These are phyloP conservation scores for Calliphora vicina DNA, from an alignment of 1,140 invertebrate species.

Conservation along the genomic window DNA sequence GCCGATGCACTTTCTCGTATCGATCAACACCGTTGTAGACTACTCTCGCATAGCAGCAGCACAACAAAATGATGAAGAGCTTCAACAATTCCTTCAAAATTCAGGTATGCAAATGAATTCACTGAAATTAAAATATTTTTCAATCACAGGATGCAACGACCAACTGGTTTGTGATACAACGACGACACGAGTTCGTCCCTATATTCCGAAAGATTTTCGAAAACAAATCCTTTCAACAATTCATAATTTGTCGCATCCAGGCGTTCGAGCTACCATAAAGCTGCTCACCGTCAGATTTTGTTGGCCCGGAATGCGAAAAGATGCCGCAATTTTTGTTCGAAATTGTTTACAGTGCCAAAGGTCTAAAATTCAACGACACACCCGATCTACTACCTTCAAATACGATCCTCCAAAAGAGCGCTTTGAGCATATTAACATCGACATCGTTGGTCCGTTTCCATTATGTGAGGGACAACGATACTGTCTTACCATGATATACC, in stretches of 20 bases:
- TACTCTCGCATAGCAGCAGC: not conserved
- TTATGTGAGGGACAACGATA: not conserved
- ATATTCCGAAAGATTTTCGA: not conserved
- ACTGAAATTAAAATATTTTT: not conserved
- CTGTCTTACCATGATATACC: slow-evolving; percentile 16
- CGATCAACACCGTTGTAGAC: not conserved
- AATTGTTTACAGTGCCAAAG: not conserved
- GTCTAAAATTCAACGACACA: no score
- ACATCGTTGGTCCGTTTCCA: slow-evolving; percentile 28
- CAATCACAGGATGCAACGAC: not conserved
- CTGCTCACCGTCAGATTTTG: not conserved
- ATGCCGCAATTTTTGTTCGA: not conserved
- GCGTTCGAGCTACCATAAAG: not conserved
- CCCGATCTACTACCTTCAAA: no score
- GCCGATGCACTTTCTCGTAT: slow-evolving; percentile 56
- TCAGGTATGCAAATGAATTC: not conserved
- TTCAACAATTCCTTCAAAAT: not conserved
- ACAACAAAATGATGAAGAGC: not conserved
- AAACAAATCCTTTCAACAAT: not conserved
- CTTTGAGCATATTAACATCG: not conserved
- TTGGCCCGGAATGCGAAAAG: not conserved
- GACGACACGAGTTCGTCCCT: not conserved
- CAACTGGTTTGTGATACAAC: not conserved
- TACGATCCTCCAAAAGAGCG: not conserved
- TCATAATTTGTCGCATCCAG: slow-evolving; percentile 21